Conservation (phyloP, 2,113 vertebrate species). For the Lagopus muta region DNA sequence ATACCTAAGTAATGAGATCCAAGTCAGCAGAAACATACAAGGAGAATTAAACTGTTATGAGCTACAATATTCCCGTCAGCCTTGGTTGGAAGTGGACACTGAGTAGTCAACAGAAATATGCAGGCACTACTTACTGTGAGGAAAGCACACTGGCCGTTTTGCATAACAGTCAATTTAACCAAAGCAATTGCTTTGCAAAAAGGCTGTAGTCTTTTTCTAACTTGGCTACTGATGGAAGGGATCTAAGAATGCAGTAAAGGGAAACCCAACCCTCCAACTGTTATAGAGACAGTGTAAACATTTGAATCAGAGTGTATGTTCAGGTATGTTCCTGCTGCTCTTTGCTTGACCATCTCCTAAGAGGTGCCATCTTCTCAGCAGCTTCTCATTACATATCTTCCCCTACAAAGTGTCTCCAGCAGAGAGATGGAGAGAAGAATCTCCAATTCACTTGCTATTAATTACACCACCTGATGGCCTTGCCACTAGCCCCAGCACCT, state of each 20-base stretch:
- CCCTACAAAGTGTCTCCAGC: slow-evolving; percentile 17
- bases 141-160: background rate
- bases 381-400: slow-evolving; percentile 10
- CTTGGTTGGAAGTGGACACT: background rate
- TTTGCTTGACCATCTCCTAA: background rate
- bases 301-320: background rate
- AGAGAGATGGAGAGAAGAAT: slow-evolving; percentile 57
- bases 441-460: slow-evolving; percentile 84
- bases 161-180: background rate
- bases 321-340: background rate
- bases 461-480: slow-evolving; percentile 63
- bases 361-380: background rate
- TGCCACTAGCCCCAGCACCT: background rate
- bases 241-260: background rate
- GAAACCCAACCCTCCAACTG: background rate
- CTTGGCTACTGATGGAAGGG: background rate
- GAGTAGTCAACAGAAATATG: background rate
- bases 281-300: background rate
- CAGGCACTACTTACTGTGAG: background rate
- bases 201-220: background rate
- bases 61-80: background rate
- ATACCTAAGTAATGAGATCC: background rate
- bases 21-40: rapidly evolving
- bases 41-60: background rate
- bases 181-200: background rate